phyloP scores from a whole-genome alignment of 2,113 vertebrate species.

The Rhabdomys dilectus region DNA sequence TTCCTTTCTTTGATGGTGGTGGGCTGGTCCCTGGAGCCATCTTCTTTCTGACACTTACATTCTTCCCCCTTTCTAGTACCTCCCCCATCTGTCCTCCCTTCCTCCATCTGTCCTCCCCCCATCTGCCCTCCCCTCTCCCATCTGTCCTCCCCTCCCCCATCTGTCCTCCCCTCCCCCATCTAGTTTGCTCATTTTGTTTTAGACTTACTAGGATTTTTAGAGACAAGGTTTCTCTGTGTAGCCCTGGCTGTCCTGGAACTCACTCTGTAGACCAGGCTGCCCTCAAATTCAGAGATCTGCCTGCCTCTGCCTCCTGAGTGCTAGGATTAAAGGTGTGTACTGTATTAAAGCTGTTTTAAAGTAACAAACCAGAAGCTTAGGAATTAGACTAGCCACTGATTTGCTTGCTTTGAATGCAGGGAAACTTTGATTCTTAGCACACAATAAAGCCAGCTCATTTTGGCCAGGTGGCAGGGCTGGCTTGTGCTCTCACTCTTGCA shows the following conservation, averaged over 20 bases:
- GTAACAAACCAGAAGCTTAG: neutral
- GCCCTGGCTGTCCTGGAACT: neutral
- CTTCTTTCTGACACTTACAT: slow-evolving; percentile 46
- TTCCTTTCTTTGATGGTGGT: neutral
- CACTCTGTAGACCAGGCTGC: neutral
- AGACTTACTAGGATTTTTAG: neutral
- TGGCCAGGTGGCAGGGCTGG: neutral
- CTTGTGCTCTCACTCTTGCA: too few relatives aligned
- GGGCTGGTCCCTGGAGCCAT: slow-evolving; percentile 32
- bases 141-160: neutral
- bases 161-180: slow-evolving; percentile 48
- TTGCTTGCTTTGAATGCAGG: neutral
- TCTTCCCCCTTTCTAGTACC: neutral
- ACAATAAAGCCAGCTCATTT: neutral
- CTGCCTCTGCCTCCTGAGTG: neutral
- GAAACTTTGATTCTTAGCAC: neutral
- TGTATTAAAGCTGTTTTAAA: neutral
- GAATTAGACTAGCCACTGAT: neutral
- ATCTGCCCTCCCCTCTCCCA: slow-evolving; percentile 60
- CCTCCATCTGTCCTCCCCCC: neutral
- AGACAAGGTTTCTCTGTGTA: neutral
- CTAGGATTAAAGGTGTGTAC: neutral
- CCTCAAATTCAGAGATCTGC: neutral
- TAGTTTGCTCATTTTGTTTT: neutral
- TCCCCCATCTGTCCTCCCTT: neutral